These are phyloP conservation scores for silkworm (Bombyx mori) DNA, from an alignment of 1,140 invertebrate species.

Conservation along the genomic window ASM3026992v2 NC_085112.1:6099501-6100000, in stretches of 20 bases:
- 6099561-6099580: slow-evolving; percentile 48
- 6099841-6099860: no score
- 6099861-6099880: no score
- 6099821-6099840: no score
- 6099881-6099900: no score
- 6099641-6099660: slow-evolving; percentile 62
- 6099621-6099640: slow-evolving; percentile 65
- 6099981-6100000: slow-evolving; percentile 14
- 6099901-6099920: no score
- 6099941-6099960: slow-evolving; percentile 18
- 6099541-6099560: slow-evolving; percentile 59
- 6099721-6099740: slow-evolving; percentile 47
- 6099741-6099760: slow-evolving; percentile 19
- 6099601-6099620: slow-evolving; percentile 71
- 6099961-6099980: slow-evolving; percentile 9
- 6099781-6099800: no score
- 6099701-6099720: slow-evolving; percentile 58
- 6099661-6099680: slow-evolving; percentile 64
- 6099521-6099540: slow-evolving; percentile 44
- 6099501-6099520: slow-evolving; percentile 40
- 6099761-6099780: slow-evolving; percentile 11
- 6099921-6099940: no score
- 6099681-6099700: slow-evolving; percentile 57
- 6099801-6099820: no score
- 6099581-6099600: slow-evolving; percentile 66